phyloP scores from a whole-genome alignment of 1,140 invertebrate species.

The Drosophila watanabei region DNA sequence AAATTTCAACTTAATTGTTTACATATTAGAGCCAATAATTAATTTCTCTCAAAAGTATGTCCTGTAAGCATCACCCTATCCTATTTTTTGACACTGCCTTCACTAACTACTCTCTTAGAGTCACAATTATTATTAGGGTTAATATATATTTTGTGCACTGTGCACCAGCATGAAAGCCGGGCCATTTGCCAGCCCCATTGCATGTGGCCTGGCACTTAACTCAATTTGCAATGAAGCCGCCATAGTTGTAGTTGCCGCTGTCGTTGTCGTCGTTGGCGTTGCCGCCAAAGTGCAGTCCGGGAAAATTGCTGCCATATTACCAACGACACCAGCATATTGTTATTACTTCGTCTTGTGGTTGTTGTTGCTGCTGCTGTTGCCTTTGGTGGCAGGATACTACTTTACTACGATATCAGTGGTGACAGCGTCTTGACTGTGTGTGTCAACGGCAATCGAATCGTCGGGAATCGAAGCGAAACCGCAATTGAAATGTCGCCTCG shows the following conservation, averaged over 20 bases:
- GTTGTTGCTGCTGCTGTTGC: constrained; percentile 36
- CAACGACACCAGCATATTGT: constrained; percentile 78
- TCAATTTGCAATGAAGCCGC: constrained; percentile 73
- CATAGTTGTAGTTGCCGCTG: constrained; percentile 29
- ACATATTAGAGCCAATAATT: neutral
- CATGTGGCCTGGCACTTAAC: constrained; percentile 77
- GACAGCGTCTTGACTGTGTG: constrained; percentile 68
- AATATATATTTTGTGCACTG: constrained; percentile 21
- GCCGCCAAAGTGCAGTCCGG: constrained; percentile 63
- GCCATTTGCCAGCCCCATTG: constrained; percentile 65
- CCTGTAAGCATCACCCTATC: neutral
- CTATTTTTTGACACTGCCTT: neutral
- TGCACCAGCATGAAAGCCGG: constrained; percentile 14
- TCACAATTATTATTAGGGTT: neutral
- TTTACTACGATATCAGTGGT: constrained; percentile 42
- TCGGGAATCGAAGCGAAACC: constrained; percentile 51
- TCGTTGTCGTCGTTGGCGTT: constrained; percentile 37
- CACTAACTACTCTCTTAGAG: neutral
- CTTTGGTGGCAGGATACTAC: constrained; percentile 25
- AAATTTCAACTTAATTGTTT: neutral
- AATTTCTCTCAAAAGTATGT: neutral
- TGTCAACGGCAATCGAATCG: constrained; percentile 75
- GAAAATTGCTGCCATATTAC: constrained; percentile 80
- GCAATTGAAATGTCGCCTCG: constrained; percentile 76
- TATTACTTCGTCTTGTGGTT: constrained; percentile 58